Percentiles rank a stretch among this genome's conserved stretches.
Conservation (phyloP, 2,888 invertebrate genomes). For the Melinaea menophilus region DNA sequence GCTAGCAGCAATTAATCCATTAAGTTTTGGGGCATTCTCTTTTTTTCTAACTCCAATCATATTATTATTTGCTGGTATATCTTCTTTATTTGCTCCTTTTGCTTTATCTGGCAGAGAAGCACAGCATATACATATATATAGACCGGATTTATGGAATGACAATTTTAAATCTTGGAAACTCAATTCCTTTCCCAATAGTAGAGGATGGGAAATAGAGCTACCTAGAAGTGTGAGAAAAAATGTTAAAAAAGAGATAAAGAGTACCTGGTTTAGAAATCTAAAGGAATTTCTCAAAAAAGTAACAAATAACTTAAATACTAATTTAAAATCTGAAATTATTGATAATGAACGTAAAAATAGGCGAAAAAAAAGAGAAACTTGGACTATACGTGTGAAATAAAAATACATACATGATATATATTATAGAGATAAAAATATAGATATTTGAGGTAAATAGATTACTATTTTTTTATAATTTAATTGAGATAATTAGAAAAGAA, state of each 20-base stretch:
- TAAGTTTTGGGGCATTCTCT: slow-evolving; percentile 78
- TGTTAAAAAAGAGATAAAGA: slow-evolving; percentile 30
- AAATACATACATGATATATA: background rate
- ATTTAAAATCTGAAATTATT: slow-evolving; percentile 24
- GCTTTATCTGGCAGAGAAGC: slow-evolving; percentile 72
- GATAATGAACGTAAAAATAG: slow-evolving; percentile 46
- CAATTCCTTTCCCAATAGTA: slow-evolving; percentile 57
- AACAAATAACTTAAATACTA: slow-evolving; percentile 41
- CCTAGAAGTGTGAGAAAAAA: slow-evolving; percentile 42
- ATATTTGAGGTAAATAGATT: too few relatives aligned
- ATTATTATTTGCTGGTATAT: slow-evolving; percentile 78
- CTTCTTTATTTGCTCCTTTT: slow-evolving; percentile 81
- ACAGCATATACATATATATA: slow-evolving; percentile 57
- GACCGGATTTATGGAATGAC: slow-evolving; percentile 78
- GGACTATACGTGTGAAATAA: slow-evolving; percentile 52
- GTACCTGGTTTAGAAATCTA: slow-evolving; percentile 47
- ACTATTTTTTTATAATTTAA: too few relatives aligned
- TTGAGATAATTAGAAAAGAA: too few relatives aligned
- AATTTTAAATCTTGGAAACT: slow-evolving; percentile 75
- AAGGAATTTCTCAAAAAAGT: slow-evolving; percentile 50
- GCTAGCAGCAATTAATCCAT: slow-evolving; percentile 76
- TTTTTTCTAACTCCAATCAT: slow-evolving; percentile 80
- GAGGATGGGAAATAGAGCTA: slow-evolving; percentile 38
- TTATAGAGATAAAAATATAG: background rate
- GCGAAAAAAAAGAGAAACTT: slow-evolving; percentile 55